Evolutionary conservation across 2,113 vertebrate genomes (phyloP).

Genomic region (Vicugna pacos): DNA sequence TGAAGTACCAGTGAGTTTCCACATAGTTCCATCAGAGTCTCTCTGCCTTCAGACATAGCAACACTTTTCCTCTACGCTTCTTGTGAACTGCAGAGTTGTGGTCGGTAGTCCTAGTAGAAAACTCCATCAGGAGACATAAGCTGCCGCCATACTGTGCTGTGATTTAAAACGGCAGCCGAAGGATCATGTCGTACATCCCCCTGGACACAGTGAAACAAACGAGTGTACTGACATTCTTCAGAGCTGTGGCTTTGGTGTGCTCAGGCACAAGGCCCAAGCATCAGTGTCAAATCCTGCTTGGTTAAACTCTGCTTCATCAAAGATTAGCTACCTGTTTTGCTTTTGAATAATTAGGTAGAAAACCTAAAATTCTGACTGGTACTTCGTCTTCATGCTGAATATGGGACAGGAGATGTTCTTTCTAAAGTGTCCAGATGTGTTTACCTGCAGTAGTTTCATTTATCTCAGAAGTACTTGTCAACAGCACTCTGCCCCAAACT

Average conservation of each 20-base stretch:
- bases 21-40: accelerated
- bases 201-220: neutral
- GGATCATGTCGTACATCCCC: neutral
- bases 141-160: neutral
- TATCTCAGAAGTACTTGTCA: neutral
- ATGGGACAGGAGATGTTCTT: neutral
- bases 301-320: neutral
- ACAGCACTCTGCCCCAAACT: neutral
- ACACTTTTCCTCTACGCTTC: neutral
- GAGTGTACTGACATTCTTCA: neutral
- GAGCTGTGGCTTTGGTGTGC: neutral
- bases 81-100: neutral
- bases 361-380: neutral
- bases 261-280: neutral
- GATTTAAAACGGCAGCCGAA: neutral
- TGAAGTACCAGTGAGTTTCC: neutral
- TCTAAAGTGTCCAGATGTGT: neutral
- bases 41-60: neutral
- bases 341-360: constrained; percentile 60
- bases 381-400: constrained; percentile 46
- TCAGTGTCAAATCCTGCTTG: neutral
- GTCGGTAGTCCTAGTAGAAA: neutral
- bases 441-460: neutral
- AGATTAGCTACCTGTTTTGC: constrained; percentile 35
- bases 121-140: neutral